phyloP scores from a whole-genome alignment of 2,113 vertebrate genomes.

The Penelope pileata region DNA sequence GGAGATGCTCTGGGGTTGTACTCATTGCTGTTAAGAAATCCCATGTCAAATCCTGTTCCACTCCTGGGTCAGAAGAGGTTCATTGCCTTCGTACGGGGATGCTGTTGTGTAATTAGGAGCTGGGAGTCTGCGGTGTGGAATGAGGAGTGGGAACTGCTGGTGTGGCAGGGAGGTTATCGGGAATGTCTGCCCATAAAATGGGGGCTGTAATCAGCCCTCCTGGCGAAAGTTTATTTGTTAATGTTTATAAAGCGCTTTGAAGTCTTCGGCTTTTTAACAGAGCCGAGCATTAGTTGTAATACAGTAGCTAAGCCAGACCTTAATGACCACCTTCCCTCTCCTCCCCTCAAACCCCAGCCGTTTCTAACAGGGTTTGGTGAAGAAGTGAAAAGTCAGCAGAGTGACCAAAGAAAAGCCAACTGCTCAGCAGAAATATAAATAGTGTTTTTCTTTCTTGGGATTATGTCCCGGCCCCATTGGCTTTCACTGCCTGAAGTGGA shows the following conservation, averaged over 20 bases:
- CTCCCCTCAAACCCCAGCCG: background rate
- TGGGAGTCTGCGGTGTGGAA: background rate
- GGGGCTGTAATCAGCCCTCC: conserved; percentile 27
- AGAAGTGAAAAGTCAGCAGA: conserved; percentile 60
- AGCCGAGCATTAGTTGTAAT: background rate
- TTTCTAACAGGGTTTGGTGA: conserved; percentile 40
- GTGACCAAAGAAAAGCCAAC: conserved; percentile 49
- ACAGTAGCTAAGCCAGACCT: conserved; percentile 43
- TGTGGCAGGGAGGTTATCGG: background rate
- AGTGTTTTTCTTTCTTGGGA: conserved; percentile 9
- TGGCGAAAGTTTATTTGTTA: conserved; percentile 38
- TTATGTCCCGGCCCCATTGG: background rate
- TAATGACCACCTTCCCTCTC: background rate
- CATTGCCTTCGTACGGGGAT: background rate
- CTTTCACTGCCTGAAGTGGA: background rate
- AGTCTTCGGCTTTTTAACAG: background rate
- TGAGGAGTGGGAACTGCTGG: background rate
- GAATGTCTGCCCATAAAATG: conserved; percentile 30
- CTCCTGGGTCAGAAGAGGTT: background rate
- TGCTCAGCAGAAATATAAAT: conserved; percentile 59
- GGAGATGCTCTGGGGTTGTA: background rate
- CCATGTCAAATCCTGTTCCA: background rate
- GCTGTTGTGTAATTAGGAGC: background rate
- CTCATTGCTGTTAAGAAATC: background rate
- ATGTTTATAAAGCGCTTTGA: conserved; percentile 45